phyloP scores from a whole-genome alignment of 2,797 vertebrate species.

The Scolopax bukidnonensis region DNA sequence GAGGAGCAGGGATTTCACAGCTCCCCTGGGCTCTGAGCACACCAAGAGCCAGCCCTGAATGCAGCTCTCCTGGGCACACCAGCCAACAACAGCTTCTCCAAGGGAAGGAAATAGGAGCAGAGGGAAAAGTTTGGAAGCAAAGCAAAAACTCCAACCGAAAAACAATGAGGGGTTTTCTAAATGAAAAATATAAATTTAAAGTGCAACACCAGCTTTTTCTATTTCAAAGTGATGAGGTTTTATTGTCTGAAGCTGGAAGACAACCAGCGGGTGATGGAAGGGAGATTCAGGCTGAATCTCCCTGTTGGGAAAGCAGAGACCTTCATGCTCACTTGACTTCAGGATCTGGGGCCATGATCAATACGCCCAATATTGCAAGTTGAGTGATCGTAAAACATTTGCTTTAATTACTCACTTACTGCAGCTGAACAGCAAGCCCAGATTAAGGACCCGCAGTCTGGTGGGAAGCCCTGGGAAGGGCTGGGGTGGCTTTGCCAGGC shows the following conservation, averaged over 20 bases:
- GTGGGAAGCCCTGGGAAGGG: background rate
- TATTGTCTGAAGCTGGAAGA: background rate
- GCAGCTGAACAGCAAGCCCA: background rate
- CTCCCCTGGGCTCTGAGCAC: background rate
- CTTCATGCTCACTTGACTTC: fast-evolving
- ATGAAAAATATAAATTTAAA: background rate
- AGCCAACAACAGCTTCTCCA: background rate
- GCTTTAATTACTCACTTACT: background rate
- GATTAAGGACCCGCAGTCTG: background rate
- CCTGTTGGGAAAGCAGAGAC: background rate
- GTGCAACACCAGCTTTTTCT: background rate
- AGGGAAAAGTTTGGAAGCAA: background rate
- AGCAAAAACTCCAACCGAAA: background rate
- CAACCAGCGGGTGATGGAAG: background rate
- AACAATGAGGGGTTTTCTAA: background rate
- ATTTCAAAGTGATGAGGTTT: background rate
- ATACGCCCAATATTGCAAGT: background rate
- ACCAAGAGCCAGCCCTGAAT: background rate
- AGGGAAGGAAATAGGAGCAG: background rate
- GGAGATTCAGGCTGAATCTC: background rate
- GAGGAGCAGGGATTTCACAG: background rate
- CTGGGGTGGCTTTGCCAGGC: background rate
- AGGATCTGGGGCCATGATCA: background rate
- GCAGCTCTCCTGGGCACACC: fast-evolving
- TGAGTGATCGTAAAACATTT: background rate